Evolutionary conservation across 1,140 invertebrate species (phyloP).

Genomic region (Drosophila lini): DNA sequence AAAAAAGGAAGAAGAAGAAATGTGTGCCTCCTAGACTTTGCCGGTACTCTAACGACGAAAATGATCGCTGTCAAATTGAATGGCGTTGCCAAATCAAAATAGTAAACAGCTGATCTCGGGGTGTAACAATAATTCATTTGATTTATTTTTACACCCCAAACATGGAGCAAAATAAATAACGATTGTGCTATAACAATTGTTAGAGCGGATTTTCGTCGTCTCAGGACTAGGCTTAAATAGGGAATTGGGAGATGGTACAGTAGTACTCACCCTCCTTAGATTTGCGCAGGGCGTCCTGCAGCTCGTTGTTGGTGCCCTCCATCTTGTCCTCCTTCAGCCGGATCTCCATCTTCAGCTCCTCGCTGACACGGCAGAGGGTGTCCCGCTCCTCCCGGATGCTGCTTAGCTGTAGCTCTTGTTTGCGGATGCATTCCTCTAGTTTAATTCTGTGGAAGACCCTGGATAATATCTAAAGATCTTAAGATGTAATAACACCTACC

Average conservation of each 20-base stretch:
- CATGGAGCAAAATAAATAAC: too few species aligned
- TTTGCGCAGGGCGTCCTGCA: conserved; percentile 91
- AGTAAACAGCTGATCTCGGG: too few species aligned
- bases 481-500: conserved; percentile 81
- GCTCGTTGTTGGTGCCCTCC: conserved; percentile 89
- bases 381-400: conserved; percentile 90
- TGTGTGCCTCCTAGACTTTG: too few species aligned
- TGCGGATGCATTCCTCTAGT: conserved; percentile 89
- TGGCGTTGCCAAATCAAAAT: too few species aligned
- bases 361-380: conserved; percentile 87
- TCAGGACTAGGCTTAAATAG: too few species aligned
- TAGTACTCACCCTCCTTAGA: conserved; percentile 89
- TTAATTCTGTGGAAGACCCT: conserved; percentile 58
- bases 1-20: too few species aligned
- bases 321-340: conserved; percentile 91
- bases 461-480: not conserved
- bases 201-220: too few species aligned
- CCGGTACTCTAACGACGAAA: too few species aligned
- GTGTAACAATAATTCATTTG: too few species aligned
- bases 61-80: too few species aligned
- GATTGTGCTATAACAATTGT: too few species aligned
- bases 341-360: conserved; percentile 91
- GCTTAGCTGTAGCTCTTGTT: conserved; percentile 89
- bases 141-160: too few species aligned
- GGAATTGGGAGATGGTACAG: fast-evolving